Evolutionary conservation across 1,140 invertebrate genomes (phyloP), one percentile per base, ranked within the genome.

Genomic region (Lordiphosa collinella): DNA sequence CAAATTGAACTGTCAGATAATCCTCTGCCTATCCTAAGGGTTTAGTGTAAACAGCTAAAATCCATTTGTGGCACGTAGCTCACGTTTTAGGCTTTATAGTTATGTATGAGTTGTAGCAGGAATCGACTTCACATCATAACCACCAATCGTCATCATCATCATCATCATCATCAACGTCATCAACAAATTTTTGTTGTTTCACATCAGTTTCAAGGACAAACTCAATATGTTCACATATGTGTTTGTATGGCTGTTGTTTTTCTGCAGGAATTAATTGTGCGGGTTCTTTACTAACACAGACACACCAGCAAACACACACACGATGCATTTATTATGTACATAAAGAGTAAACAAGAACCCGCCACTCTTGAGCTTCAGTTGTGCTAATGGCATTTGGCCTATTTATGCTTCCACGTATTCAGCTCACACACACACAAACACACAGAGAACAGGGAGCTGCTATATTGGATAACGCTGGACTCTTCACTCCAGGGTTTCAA

Each of bases 341-440:
- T 52, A 44, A 12, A 31, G 29, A 61, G 44, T 49, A 65, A 74
- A 60, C 46, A 49, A 54, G 57, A 80, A 86, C 65, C 66, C 66
- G 64, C 67, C 67, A 51, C 69, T 68, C 47, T 53, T 38, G 18
- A 52, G 62, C 73, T 44, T 75, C 64, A 63, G 31, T 52, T 54
- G 75, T 82, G 69, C 70, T 86, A 84, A 86, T 86, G 82, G 82
- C 82, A 86, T 86, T 86, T 86, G 82, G 82, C 82, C 82, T 86
- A 86, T 86, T 87, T 86, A 86, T 67, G 72, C 59, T 86, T 86
- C 82, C 68, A 74, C 58, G 80, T 86, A 85, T 86, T 69, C 43
- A 9, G 12, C 12, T 29, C 43, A 50, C 43, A 46, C 54, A 56
- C 40, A 56, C 32, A 59, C 18, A 52, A 34, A 40, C 38, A 49